A percentile compares a stretch with the other conserved stretches of the same genome.
Conservation (phyloP, 2,113 vertebrate species). For the Anguilla japonica region DNA sequence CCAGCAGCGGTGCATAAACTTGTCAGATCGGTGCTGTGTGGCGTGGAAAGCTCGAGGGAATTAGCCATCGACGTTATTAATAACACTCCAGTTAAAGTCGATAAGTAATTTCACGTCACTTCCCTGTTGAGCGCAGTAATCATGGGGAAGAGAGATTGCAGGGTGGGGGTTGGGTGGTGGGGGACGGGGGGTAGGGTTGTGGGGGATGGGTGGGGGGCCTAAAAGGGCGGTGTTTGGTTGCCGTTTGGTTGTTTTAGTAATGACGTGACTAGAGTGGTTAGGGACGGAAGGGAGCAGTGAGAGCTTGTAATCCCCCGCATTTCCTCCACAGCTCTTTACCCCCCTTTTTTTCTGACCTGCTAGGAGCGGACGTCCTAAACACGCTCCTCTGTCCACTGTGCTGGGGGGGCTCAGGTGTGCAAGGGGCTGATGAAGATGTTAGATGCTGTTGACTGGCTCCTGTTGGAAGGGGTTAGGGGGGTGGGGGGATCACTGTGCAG, state of each 20-base stretch:
- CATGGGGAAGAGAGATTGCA: slow-evolving; percentile 42
- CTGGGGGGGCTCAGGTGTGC: slow-evolving; percentile 27
- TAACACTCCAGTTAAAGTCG: slow-evolving; percentile 56
- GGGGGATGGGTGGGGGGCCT: slow-evolving; percentile 21
- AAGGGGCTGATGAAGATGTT: slow-evolving; percentile 60
- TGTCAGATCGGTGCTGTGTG: slow-evolving; percentile 39
- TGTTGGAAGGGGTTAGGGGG: slow-evolving; percentile 56
- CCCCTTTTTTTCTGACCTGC: background rate
- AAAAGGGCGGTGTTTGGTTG: background rate
- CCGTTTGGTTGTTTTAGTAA: too few species aligned
- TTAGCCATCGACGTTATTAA: slow-evolving; percentile 59
- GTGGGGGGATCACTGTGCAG: slow-evolving; percentile 42
- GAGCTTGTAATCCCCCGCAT: background rate
- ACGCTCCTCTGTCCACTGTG: slow-evolving; percentile 31
- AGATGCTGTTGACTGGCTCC: slow-evolving; percentile 57
- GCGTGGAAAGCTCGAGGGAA: slow-evolving; percentile 38
- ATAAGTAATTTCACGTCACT: slow-evolving; percentile 62
- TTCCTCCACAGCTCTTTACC: background rate
- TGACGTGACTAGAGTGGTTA: slow-evolving; percentile 37
- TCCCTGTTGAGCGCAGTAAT: slow-evolving; percentile 47
- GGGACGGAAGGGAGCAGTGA: background rate
- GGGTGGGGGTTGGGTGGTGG: slow-evolving; percentile 9
- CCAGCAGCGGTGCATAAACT: slow-evolving; percentile 41
- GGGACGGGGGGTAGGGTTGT: slow-evolving; percentile 17
- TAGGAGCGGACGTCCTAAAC: slow-evolving; percentile 26